Percentiles rank a stretch among this genome's conserved stretches.
These are phyloP conservation scores for Oligia latruncula DNA, from an alignment of 2,888 invertebrate species.

Conservation along the genomic window DNA sequence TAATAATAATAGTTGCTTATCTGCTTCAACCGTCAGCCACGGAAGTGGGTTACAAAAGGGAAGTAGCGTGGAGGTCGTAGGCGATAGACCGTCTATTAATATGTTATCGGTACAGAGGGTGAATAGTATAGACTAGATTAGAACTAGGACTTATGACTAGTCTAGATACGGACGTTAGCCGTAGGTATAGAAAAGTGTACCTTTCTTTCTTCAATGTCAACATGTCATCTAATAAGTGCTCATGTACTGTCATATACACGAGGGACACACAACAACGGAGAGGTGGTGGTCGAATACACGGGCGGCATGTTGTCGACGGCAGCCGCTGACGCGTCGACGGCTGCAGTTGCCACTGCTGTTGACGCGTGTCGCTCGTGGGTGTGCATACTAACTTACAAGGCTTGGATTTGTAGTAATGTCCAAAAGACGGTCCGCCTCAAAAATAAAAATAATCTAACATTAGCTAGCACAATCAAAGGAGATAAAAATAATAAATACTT, in stretches of 20 bases:
- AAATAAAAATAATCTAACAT: neutral
- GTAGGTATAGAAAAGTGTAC: neutral
- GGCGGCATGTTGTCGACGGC: neutral
- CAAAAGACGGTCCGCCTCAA: neutral
- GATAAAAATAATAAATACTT: neutral
- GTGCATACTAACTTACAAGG: neutral
- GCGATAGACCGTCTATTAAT: slow-evolving; percentile 25
- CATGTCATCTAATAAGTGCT: neutral
- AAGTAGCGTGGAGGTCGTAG: slow-evolving; percentile 35
- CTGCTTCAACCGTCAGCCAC: slow-evolving; percentile 13
- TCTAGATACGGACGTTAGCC: neutral
- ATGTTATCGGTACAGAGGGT: slow-evolving; percentile 39
- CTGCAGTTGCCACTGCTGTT: neutral
- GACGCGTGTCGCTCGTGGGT: neutral
- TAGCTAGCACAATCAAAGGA: neutral
- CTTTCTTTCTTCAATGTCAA: neutral
- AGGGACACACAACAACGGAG: too few relatives aligned
- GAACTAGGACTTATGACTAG: neutral
- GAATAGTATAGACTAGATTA: slow-evolving; percentile 4
- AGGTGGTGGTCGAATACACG: neutral
- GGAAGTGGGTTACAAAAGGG: slow-evolving; percentile 53
- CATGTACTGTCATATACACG: neutral
- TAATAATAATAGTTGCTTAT: slow-evolving; percentile 35
- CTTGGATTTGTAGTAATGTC: neutral
- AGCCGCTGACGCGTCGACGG: neutral